phyloP scores from a whole-genome alignment of 2,888 invertebrate species.

The Synergus japonicus region DNA sequence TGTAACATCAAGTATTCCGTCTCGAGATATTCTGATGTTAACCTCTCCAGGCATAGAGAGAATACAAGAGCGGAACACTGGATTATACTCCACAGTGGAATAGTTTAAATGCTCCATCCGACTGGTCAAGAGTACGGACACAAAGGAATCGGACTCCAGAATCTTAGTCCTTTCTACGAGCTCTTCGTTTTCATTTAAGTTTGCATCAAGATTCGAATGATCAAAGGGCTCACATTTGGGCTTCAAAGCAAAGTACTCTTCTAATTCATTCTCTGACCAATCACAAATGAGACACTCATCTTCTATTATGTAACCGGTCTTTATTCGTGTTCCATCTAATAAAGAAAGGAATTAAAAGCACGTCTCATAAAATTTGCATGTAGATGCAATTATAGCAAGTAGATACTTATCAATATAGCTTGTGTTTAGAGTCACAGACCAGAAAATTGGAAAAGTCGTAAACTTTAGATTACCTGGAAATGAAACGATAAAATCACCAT shows the following conservation, averaged over 20 bases:
- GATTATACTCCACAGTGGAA: slow-evolving; percentile 78
- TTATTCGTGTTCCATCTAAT: slow-evolving; percentile 70
- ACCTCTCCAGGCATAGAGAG: slow-evolving; percentile 67
- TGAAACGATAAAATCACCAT: slow-evolving; percentile 66
- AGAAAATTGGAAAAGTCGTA: not conserved
- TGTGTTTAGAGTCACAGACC: no score
- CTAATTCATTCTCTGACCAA: slow-evolving; percentile 67
- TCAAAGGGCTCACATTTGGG: slow-evolving; percentile 42
- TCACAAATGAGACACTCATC: slow-evolving; percentile 64
- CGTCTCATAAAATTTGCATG: not conserved
- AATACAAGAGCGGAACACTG: slow-evolving; percentile 66
- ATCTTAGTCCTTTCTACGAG: slow-evolving; percentile 51
- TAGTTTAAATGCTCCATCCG: slow-evolving; percentile 79
- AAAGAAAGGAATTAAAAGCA: slow-evolving; percentile 43
- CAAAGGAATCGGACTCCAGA: slow-evolving; percentile 66
- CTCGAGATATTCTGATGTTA: slow-evolving; percentile 60
- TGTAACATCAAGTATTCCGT: slow-evolving; percentile 47
- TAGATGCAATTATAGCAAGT: no score
- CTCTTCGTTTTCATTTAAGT: slow-evolving; percentile 44
- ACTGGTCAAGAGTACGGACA: slow-evolving; percentile 67
- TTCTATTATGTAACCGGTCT: slow-evolving; percentile 64
- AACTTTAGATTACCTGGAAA: slow-evolving; percentile 66
- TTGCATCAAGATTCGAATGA: slow-evolving; percentile 36
- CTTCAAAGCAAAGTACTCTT: slow-evolving; percentile 56
- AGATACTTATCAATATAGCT: no score